A percentile compares a stretch with the other conserved stretches of the same genome.
phyloP scores from a whole-genome alignment of 2,113 vertebrate genomes.

The Micronisus gabar region DNA sequence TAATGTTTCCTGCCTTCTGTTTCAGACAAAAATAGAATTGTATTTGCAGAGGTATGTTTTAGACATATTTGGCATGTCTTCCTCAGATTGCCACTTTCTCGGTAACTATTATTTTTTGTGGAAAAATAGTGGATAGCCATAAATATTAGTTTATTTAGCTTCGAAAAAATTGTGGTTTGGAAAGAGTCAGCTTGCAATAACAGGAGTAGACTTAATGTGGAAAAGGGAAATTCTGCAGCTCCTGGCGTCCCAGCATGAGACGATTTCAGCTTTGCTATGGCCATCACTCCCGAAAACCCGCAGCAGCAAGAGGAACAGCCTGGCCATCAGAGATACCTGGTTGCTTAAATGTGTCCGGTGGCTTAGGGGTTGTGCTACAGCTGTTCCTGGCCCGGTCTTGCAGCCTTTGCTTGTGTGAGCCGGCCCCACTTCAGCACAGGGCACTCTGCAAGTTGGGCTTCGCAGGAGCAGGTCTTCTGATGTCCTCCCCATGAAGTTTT shows the following conservation, averaged over 20 bases:
- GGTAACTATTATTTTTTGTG: background rate
- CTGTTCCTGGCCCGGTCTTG: background rate
- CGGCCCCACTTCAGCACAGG: background rate
- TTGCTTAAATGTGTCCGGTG: background rate
- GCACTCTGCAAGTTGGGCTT: background rate
- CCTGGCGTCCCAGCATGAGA: background rate
- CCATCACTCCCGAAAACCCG: background rate
- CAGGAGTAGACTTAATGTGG: background rate
- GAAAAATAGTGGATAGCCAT: background rate
- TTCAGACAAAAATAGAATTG: background rate
- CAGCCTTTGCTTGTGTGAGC: background rate
- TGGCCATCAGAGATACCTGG: background rate
- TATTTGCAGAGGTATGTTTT: background rate
- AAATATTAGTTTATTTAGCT: background rate
- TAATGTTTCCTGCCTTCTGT: background rate
- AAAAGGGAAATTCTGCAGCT: background rate
- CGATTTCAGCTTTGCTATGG: background rate
- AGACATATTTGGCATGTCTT: background rate
- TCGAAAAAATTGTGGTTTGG: background rate
- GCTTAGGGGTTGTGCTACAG: background rate
- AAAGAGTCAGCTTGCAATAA: background rate
- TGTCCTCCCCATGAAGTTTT: rapidly evolving
- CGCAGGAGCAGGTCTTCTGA: background rate
- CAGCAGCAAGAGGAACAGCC: background rate
- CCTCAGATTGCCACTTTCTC: background rate